Evolutionary conservation across 2,888 invertebrate genomes (phyloP).

Genomic region (Epistrophella euchroma): DNA sequence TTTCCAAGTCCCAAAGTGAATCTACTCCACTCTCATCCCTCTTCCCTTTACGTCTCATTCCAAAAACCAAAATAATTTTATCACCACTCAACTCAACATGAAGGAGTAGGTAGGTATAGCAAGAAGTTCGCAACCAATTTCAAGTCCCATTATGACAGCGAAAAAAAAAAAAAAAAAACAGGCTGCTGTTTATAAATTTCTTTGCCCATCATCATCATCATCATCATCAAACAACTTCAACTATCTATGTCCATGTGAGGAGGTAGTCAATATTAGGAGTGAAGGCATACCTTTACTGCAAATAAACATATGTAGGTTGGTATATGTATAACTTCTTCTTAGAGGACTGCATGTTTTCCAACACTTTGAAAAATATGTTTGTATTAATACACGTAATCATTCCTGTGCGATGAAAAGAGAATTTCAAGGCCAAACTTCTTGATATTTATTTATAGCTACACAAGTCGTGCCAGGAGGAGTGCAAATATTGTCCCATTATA

Average conservation of each 20-base stretch:
- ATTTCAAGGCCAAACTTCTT: conserved; percentile 76
- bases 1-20: conserved; percentile 31
- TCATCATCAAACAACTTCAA: conserved; percentile 49
- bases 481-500: conserved; percentile 80
- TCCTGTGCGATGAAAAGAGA: conserved; percentile 71
- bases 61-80: too few relatives aligned
- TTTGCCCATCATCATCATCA: conserved; percentile 65
- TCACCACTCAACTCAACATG: conserved; percentile 7
- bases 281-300: conserved; percentile 28
- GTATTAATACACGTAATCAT: conserved; percentile 61
- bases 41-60: neutral
- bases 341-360: conserved; percentile 26
- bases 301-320: neutral
- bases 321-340: neutral
- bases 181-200: conserved; percentile 72
- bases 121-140: conserved; percentile 56
- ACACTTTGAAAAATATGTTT: conserved; percentile 29
- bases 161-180: conserved; percentile 42
- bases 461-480: conserved; percentile 81
- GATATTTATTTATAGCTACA: conserved; percentile 73
- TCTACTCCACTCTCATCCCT: conserved; percentile 15
- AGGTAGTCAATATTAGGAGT: conserved; percentile 44
- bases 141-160: conserved; percentile 59
- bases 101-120: neutral
- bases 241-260: conserved; percentile 49